phyloP scores from a whole-genome alignment of 2,113 vertebrate genomes.

The Spea bombifrons region DNA sequence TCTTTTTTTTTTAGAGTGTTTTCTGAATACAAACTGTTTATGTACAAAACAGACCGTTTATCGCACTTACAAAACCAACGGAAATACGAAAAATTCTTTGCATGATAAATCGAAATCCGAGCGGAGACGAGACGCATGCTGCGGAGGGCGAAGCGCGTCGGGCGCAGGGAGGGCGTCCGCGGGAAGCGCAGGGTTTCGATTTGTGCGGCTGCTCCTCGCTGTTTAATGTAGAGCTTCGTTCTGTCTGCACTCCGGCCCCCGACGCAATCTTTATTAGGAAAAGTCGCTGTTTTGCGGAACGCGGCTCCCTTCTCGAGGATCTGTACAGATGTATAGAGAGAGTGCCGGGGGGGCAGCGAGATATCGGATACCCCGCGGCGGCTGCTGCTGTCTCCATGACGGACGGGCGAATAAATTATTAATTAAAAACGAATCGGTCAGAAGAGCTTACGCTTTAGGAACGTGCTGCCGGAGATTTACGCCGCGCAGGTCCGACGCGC shows the following conservation, averaged over 20 bases:
- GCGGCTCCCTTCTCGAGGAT: neutral
- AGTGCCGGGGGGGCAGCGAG: neutral
- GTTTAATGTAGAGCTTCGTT: slow-evolving; percentile 24
- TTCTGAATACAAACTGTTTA: slow-evolving; percentile 16
- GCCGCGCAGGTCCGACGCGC: neutral
- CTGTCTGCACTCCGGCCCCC: slow-evolving; percentile 1
- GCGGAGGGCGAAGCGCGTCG: neutral
- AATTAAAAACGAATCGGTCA: neutral
- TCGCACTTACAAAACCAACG: neutral
- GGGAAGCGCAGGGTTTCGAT: neutral
- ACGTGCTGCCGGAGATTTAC: neutral
- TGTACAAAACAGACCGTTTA: no score
- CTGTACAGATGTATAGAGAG: slow-evolving; percentile 42
- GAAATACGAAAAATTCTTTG: slow-evolving; percentile 23
- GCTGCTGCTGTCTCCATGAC: neutral
- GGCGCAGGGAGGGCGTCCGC: neutral
- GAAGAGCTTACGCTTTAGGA: neutral
- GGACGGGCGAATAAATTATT: neutral
- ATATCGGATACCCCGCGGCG: neutral
- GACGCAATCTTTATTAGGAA: neutral
- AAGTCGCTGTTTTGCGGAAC: neutral
- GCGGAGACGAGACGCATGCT: slow-evolving; percentile 28
- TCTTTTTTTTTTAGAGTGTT: slow-evolving; percentile 14
- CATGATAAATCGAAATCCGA: slow-evolving; percentile 15
- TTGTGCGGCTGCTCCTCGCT: slow-evolving; percentile 11